A percentile compares a stretch with the other conserved stretches of the same genome.
Evolutionary conservation across 2,888 invertebrate species (phyloP).

Genomic region (Daptonema setosum): DNA sequence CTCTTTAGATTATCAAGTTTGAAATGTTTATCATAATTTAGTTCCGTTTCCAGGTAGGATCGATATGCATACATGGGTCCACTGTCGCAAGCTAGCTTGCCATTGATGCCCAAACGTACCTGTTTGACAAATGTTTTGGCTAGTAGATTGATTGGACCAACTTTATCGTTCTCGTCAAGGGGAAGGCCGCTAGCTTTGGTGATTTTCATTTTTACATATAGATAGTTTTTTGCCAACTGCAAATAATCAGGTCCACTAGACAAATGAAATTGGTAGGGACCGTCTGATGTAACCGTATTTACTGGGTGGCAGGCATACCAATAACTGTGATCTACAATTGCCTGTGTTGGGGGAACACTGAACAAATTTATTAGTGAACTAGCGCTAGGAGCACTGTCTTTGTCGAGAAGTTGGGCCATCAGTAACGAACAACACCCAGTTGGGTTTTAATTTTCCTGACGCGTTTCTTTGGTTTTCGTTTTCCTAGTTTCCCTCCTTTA

Average conservation of each 20-base stretch:
- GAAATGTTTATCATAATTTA: neutral
- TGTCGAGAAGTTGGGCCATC: slow-evolving; percentile 2
- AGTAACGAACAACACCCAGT: too few relatives aligned
- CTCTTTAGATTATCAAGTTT: neutral
- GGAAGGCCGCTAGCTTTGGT: neutral
- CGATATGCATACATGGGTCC: slow-evolving; percentile 2
- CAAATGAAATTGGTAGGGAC: slow-evolving; percentile 4
- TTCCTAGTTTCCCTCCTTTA: too few relatives aligned
- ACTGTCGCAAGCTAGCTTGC: slow-evolving; percentile 4
- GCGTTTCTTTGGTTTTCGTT: too few relatives aligned
- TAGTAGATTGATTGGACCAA: slow-evolving; percentile 3
- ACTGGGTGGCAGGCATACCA: neutral
- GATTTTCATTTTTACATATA: slow-evolving; percentile 1
- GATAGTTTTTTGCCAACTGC: neutral
- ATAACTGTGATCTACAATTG: neutral
- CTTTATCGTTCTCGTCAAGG: neutral
- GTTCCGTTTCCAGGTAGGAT: neutral
- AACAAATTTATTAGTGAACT: slow-evolving; percentile 2
- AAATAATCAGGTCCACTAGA: neutral
- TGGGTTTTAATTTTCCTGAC: too few relatives aligned
- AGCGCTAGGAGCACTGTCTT: neutral
- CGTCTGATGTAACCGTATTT: neutral
- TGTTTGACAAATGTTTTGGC: slow-evolving; percentile 4
- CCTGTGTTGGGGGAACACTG: slow-evolving; percentile 3
- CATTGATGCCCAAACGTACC: slow-evolving; percentile 1